Evolutionary conservation across 2,888 invertebrate species (phyloP).

Genomic region (Diaprepes abbreviatus): DNA sequence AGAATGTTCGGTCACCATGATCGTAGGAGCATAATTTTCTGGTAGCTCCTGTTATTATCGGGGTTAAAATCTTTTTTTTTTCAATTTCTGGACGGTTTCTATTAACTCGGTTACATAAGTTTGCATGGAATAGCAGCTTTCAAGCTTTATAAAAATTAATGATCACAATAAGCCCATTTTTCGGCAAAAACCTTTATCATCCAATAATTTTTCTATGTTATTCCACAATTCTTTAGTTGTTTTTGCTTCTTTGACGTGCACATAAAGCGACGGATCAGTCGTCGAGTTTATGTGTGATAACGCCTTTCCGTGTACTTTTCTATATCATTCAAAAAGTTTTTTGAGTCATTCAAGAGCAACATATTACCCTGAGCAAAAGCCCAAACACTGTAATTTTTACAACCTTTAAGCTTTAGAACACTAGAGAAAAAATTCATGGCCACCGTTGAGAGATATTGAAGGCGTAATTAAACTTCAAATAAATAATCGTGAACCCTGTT

Average conservation of each 20-base stretch:
- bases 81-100: constrained; percentile 53
- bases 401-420: too few relatives aligned
- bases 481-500: too few relatives aligned
- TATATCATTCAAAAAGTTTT: constrained; percentile 35
- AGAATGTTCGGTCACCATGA: constrained; percentile 54
- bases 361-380: too few relatives aligned
- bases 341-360: too few relatives aligned
- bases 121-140: constrained; percentile 55
- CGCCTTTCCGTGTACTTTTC: constrained; percentile 41
- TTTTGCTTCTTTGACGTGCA: constrained; percentile 51
- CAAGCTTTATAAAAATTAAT: constrained; percentile 54
- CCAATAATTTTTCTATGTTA: constrained; percentile 9
- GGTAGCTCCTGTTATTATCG: constrained; percentile 56
- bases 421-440: too few relatives aligned
- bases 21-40: constrained; percentile 55
- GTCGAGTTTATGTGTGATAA: constrained; percentile 56
- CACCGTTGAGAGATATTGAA: too few relatives aligned
- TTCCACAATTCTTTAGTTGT: constrained; percentile 12
- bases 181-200: constrained; percentile 9
- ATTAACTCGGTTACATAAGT: constrained; percentile 56
- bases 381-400: too few relatives aligned
- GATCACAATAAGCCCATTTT: constrained; percentile 54
- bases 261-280: constrained; percentile 53
- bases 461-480: too few relatives aligned
- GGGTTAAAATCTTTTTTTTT: constrained; percentile 55